phyloP scores from a whole-genome alignment of 1,140 invertebrate genomes.

The Telenomus remus region DNA sequence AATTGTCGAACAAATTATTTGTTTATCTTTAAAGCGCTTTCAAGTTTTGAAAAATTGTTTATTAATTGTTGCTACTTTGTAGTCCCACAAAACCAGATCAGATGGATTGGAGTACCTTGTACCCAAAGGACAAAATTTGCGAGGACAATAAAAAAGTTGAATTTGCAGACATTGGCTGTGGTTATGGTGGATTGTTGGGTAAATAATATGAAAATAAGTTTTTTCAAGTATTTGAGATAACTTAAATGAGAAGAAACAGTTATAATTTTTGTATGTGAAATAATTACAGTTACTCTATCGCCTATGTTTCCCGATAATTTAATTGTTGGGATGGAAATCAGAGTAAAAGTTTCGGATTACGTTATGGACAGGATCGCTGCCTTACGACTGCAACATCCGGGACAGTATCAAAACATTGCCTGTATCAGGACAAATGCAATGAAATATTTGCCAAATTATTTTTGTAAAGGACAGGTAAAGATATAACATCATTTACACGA shows the following conservation, averaged over 20 bases:
- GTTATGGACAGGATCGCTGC: constrained; percentile 96
- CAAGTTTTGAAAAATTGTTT: too few species aligned
- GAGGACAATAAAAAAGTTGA: constrained; percentile 81
- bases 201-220: too few species aligned
- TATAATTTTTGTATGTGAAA: too few species aligned
- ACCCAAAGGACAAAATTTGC: constrained; percentile 76
- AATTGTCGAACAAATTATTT: too few species aligned
- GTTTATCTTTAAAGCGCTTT: too few species aligned
- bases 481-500: too few species aligned
- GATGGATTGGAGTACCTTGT: constrained; percentile 88
- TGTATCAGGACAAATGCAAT: constrained; percentile 98
- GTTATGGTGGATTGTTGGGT: constrained; percentile 97
- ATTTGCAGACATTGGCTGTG: constrained; percentile 98
- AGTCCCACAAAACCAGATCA: constrained; percentile 81
- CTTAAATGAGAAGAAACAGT: too few species aligned
- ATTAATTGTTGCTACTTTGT: too few species aligned
- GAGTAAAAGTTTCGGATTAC: constrained; percentile 99
- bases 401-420: constrained; percentile 94
- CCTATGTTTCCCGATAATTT: constrained; percentile 92
- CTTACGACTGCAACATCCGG: constrained; percentile 84
- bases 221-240: too few species aligned
- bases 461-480: constrained; percentile 91
- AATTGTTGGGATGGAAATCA: constrained; percentile 97
- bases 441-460: constrained; percentile 99
- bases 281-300: constrained; percentile 85